Evolutionary conservation across 2,888 invertebrate species (phyloP), one percentile per base, ranked within the genome.

Genomic region (Chymomyza procnemis): DNA sequence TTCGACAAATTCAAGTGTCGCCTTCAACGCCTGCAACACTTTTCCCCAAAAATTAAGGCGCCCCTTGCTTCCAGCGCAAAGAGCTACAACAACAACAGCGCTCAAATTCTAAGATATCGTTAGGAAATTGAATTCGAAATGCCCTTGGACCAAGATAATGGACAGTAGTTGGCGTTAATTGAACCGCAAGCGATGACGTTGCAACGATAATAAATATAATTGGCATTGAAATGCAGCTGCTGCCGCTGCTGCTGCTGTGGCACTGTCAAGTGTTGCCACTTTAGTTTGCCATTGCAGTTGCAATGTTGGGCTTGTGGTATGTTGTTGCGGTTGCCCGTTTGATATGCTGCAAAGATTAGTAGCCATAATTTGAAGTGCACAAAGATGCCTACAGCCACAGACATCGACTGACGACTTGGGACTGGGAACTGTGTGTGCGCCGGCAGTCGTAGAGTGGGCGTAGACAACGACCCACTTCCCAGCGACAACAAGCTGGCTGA

Each of bases 141-240:
- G 75, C 87, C 82, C 82, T 75, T 71, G 64, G 18, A 60, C 46
- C 46, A 22, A 64, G 64, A 72, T 83, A 83, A 83, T 87, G 67
- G 86, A 83, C 87, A 85, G 83, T 87, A 83, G 83, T 83, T 76
- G 76, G 79, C 79, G 84, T 83, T 85, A 85, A 83, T 87, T 83
- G 84, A 76, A 83, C 86, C 87, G 71, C 86, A 87, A 83, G 86
- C 87, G 69, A 76, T 86, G 71, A 67, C 58, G 54, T 62, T 30
- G 66, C 65, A 73, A 56, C 69, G 67, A 62, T 71, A 67, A 64
- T 75, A 73, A 85, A 73, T 85, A 75, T 85, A 85, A 81, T 81
- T 87, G 87, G 58, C 71, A 71, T 62, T 61, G 74, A 55, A 68
- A 81, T 47, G 48, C 48, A 60, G 60, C 26, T 60, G 21, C 48